A percentile compares a stretch with the other conserved stretches of the same genome.
Conservation (phyloP, 2,113 vertebrate species). For the Ophthalmolycus amberensis region DNA sequence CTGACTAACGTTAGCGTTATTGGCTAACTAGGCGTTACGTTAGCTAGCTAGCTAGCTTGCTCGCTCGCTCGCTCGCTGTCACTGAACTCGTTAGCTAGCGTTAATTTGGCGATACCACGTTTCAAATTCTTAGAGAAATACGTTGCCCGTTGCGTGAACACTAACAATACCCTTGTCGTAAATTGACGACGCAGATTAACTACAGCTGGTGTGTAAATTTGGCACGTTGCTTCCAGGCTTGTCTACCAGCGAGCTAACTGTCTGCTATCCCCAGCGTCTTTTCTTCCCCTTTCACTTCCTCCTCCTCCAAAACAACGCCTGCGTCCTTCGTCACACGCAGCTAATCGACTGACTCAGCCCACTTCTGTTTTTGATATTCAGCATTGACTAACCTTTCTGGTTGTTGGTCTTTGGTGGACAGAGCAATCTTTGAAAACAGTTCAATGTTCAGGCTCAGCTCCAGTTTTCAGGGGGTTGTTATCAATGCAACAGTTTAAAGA, state of each 20-base stretch:
- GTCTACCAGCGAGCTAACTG: conserved; percentile 53
- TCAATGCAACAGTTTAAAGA: neutral
- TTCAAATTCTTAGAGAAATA: conserved; percentile 5
- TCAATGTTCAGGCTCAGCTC: neutral
- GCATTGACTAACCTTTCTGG: neutral
- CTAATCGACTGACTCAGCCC: neutral
- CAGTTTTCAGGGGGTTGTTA: neutral
- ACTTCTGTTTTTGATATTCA: neutral
- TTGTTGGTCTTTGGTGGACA: neutral
- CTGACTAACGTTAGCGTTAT: conserved; percentile 43
- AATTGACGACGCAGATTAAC: neutral
- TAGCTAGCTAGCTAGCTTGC: conserved; percentile 42
- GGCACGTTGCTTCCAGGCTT: conserved; percentile 59
- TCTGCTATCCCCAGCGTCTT: conserved; percentile 44
- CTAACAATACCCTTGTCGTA: neutral
- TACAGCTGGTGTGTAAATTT: conserved; percentile 38
- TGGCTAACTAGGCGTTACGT: conserved; percentile 67
- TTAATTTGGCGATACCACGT: conserved; percentile 32
- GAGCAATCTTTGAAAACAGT: neutral
- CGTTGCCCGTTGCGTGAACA: neutral
- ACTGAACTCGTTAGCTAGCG: conserved; percentile 27
- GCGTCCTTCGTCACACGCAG: conserved; percentile 65
- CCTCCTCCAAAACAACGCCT: conserved; percentile 59
- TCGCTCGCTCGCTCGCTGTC: conserved; percentile 39
- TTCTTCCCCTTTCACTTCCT: conserved; percentile 81